A percentile compares a stretch with the other conserved stretches of the same genome.
phyloP scores from a whole-genome alignment of 2,797 vertebrate genomes.

The Streptopelia turtur region DNA sequence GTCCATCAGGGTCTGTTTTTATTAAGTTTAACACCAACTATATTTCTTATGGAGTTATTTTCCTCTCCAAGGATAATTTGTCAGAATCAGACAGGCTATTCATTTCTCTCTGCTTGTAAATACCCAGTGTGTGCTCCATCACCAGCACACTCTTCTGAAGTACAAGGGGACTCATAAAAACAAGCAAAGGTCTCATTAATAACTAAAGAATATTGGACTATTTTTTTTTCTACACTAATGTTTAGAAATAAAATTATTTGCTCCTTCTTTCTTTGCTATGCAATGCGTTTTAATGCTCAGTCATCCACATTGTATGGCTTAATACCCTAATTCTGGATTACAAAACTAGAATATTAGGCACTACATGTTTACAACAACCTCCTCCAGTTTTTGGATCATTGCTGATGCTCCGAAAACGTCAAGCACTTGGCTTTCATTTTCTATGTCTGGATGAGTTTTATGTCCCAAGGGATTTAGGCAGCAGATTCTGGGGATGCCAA shows the following conservation, averaged over 20 bases:
- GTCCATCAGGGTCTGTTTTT: conserved; percentile 66
- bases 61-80: conserved; percentile 73
- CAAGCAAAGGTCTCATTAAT: conserved; percentile 20
- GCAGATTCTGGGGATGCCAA: conserved; percentile 4
- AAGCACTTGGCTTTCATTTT: neutral
- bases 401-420: neutral
- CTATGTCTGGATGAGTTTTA: neutral
- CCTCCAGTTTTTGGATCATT: neutral
- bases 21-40: conserved; percentile 72
- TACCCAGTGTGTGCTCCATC: conserved; percentile 47
- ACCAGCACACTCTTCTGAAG: conserved; percentile 16
- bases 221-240: rapidly evolving
- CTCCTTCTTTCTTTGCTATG: neutral
- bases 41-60: conserved; percentile 75
- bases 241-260: neutral
- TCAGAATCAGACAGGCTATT: conserved; percentile 71
- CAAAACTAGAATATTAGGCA: neutral
- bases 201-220: neutral
- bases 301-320: neutral
- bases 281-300: neutral
- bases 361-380: neutral
- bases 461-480: neutral
- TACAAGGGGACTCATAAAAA: conserved; percentile 32
- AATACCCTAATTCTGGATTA: neutral
- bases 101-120: conserved; percentile 55